phyloP scores from a whole-genome alignment of 2,888 invertebrate species.

The Hofmannophila pseudospretella region DNA sequence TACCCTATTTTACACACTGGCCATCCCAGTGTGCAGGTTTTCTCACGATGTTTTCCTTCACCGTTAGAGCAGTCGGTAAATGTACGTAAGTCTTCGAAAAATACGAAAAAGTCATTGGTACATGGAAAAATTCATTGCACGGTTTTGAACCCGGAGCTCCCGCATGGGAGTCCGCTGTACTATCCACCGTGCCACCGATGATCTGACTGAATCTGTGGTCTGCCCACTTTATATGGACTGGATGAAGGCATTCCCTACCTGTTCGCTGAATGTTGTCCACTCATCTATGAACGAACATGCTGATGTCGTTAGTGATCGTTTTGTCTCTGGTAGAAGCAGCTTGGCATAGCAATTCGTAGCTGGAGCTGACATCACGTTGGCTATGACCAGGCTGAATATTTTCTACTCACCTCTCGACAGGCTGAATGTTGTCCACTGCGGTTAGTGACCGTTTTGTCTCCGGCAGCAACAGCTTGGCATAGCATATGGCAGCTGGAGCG shows the following conservation, averaged over 20 bases:
- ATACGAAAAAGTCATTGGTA: no score
- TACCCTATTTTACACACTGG: no score
- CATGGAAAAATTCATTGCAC: no score
- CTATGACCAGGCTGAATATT: conserved; percentile 85
- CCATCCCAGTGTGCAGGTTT: no score
- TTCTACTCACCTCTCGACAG: conserved; percentile 79
- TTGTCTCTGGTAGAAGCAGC: conserved; percentile 94
- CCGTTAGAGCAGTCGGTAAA: no score
- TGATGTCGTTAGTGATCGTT: conserved; percentile 83
- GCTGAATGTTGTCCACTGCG: conserved; percentile 84
- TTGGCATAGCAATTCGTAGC: conserved; percentile 94
- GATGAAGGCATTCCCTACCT: not conserved
- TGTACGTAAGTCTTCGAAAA: no score
- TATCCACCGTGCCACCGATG: no score
- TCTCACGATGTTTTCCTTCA: no score
- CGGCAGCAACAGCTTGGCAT: conserved; percentile 93
- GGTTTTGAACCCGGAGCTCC: no score
- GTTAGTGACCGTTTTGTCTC: conserved; percentile 91
- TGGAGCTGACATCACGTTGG: conserved; percentile 97
- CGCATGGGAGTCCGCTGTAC: no score
- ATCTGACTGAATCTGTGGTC: no score
- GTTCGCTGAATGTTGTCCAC: conserved; percentile 85
- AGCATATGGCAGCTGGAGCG: conserved; percentile 94
- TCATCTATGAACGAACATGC: not conserved
- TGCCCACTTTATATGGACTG: no score